phyloP scores from a whole-genome alignment of 1,140 invertebrate genomes.

The Nephotettix cincticeps region DNA sequence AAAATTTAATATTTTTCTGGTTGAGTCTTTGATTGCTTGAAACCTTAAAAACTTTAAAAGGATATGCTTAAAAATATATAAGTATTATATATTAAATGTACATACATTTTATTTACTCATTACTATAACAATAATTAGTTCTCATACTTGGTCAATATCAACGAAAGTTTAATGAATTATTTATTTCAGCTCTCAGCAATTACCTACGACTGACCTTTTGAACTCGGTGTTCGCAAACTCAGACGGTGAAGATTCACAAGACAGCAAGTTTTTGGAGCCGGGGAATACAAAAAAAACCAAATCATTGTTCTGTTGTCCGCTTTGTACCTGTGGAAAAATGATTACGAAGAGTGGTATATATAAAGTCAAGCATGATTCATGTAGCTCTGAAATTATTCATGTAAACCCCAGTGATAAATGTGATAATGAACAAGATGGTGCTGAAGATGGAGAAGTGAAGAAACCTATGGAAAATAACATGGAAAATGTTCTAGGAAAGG shows the following conservation, averaged over 20 bases:
- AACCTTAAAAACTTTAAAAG: no score
- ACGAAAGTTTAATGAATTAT: no score
- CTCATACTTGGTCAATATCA: no score
- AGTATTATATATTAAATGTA: no score
- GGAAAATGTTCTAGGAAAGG: no score
- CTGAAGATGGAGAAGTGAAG: not conserved
- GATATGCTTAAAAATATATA: no score
- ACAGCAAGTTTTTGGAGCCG: not conserved
- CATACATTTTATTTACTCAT: no score
- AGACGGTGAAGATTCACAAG: not conserved
- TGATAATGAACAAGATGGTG: not conserved
- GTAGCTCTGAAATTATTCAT: not conserved
- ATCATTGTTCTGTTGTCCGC: conserved; percentile 22
- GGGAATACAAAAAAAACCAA: not conserved
- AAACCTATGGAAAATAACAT: not conserved
- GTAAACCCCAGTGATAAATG: no score
- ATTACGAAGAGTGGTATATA: conserved; percentile 27
- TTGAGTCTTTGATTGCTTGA: no score
- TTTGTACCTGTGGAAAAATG: conserved; percentile 27
- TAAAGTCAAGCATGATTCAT: not conserved
- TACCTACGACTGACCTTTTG: not conserved
- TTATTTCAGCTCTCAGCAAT: not conserved
- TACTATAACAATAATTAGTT: no score
- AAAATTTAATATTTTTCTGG: no score
- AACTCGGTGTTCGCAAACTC: not conserved